A percentile compares a stretch with the other conserved stretches of the same genome.
Conservation (phyloP, 2,888 invertebrate genomes). For the Gonocerus acuteangulatus region DNA sequence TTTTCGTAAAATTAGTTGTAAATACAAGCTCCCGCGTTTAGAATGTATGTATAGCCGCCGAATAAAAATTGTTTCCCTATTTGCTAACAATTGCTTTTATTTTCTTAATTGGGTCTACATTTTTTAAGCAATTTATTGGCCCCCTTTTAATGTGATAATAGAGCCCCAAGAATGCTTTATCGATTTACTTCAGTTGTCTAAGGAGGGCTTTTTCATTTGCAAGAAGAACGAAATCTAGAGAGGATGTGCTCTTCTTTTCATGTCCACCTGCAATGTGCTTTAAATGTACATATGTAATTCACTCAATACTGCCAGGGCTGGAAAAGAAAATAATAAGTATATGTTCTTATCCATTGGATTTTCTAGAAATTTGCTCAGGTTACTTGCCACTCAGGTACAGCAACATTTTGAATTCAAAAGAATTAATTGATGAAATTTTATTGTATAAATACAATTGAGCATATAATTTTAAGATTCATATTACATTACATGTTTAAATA, state of each 20-base stretch:
- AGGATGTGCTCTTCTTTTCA: neutral
- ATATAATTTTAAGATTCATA: conserved; percentile 1
- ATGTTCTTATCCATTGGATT: neutral
- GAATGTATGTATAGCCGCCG: conserved; percentile 25
- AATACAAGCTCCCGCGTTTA: conserved; percentile 28
- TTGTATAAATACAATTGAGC: neutral
- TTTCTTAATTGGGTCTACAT: conserved; percentile 14
- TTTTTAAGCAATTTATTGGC: neutral
- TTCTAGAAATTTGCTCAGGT: neutral
- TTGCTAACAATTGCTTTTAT: conserved; percentile 16
- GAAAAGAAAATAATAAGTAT: neutral
- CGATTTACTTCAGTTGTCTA: neutral
- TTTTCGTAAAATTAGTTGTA: conserved; percentile 35
- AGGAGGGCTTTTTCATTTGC: neutral
- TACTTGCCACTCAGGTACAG: neutral
- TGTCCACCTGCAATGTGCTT: neutral
- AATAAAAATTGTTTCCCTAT: conserved; percentile 23
- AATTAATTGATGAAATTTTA: neutral
- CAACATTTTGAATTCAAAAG: neutral
- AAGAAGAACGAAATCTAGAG: neutral
- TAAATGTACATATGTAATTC: conserved; percentile 13
- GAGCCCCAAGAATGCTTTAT: neutral
- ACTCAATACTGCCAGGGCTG: conserved; percentile 11
- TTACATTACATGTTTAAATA: conserved; percentile 8
- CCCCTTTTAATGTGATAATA: neutral